Evolutionary conservation across 2,888 invertebrate genomes (phyloP).

Genomic region (Oegoconia quadripuncta): DNA sequence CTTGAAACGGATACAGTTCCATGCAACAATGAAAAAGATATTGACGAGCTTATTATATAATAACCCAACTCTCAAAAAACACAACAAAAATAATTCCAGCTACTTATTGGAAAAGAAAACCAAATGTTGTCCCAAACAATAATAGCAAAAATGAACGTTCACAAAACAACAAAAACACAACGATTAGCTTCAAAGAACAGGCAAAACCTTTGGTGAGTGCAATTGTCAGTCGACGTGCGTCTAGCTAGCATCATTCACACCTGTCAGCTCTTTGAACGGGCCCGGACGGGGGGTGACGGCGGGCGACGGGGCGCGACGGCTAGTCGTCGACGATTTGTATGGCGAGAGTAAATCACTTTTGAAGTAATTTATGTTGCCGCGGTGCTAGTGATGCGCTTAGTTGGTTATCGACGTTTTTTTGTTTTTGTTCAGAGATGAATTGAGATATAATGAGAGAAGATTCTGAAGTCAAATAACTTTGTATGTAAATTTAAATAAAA

Average conservation of each 20-base stretch:
- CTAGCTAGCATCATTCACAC: slow-evolving; percentile 53
- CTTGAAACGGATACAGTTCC: too few relatives aligned
- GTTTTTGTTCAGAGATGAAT: too few relatives aligned
- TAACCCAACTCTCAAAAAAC: too few relatives aligned
- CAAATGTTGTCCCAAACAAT: slow-evolving; percentile 4
- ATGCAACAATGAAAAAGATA: too few relatives aligned
- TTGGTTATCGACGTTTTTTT: slow-evolving; percentile 26
- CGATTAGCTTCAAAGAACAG: slow-evolving; percentile 44
- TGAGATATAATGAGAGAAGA: too few relatives aligned
- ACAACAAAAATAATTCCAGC: not conserved
- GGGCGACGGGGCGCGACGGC: slow-evolving; percentile 57
- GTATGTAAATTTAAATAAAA: too few relatives aligned
- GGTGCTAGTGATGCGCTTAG: slow-evolving; percentile 46
- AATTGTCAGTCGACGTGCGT: slow-evolving; percentile 59
- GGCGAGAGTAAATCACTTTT: slow-evolving; percentile 72
- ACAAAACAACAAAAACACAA: slow-evolving; percentile 42
- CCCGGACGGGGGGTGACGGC: slow-evolving; percentile 51
- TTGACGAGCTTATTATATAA: too few relatives aligned
- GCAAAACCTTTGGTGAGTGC: slow-evolving; percentile 39
- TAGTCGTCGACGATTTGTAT: slow-evolving; percentile 66
- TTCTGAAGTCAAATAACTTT: too few relatives aligned
- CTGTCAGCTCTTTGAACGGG: slow-evolving; percentile 55
- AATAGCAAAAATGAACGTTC: slow-evolving; percentile 34
- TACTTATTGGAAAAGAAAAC: not conserved
- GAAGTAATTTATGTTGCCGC: slow-evolving; percentile 68